Conservation (phyloP, 2,113 vertebrate genomes). For the Dipodomys spectabilis region DNA sequence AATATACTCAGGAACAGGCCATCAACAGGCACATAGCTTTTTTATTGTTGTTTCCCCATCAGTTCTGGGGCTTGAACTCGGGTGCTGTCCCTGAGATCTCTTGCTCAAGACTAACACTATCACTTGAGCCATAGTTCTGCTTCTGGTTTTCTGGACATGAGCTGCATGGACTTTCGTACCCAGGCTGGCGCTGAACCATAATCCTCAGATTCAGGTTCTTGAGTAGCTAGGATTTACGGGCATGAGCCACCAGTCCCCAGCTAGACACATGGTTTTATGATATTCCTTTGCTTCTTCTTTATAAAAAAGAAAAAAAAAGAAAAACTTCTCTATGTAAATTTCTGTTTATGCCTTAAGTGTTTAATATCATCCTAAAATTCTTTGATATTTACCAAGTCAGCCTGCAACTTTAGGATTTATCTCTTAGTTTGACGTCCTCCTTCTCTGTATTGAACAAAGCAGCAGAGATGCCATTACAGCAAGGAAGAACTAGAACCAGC, state of each 20-base stretch:
- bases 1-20: neutral
- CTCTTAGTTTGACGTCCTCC: neutral
- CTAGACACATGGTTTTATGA: neutral
- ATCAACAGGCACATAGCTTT: neutral
- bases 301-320: neutral
- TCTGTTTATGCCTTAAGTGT: neutral
- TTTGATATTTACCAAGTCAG: neutral
- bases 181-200: too few species aligned
- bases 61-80: too few species aligned
- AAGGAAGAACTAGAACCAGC: neutral
- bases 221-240: too few species aligned
- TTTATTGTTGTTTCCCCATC: too few species aligned
- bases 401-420: neutral
- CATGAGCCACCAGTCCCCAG: neutral
- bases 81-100: too few species aligned
- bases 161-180: too few species aligned
- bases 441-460: neutral
- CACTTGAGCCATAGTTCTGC: too few species aligned
- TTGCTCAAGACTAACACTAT: too few species aligned
- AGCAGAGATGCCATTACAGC: neutral
- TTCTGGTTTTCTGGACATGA: too few species aligned
- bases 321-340: neutral
- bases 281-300: neutral
- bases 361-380: neutral
- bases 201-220: too few species aligned